phyloP scores from a whole-genome alignment of 1,140 invertebrate species.

The Bactericera cockerelli region DNA sequence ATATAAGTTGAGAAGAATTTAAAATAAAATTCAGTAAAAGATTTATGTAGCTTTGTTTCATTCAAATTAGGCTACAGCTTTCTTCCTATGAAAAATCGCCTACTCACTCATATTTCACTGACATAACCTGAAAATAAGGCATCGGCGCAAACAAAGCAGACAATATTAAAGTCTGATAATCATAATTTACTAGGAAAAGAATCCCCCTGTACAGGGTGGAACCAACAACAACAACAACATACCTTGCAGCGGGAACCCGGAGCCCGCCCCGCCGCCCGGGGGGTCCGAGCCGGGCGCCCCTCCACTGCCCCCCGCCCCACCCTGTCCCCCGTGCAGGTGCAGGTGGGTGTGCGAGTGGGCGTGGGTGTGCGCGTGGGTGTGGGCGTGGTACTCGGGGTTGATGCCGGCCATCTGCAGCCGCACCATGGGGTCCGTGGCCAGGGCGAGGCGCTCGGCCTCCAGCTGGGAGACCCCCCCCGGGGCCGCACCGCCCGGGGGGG shows the following conservation, averaged over 20 bases:
- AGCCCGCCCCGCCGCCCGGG: conserved; percentile 31
- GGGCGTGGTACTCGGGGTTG: conserved; percentile 61
- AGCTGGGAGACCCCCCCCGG: conserved; percentile 20
- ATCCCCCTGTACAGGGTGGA: too few relatives aligned
- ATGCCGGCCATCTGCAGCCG: conserved; percentile 74
- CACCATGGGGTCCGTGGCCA: conserved; percentile 53
- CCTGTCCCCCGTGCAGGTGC: conserved; percentile 70
- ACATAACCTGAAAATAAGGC: too few relatives aligned
- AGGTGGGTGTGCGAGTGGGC: conserved; percentile 56
- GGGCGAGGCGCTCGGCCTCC: conserved; percentile 48
- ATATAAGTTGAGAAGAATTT: too few relatives aligned
- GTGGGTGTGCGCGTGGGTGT: conserved; percentile 73
- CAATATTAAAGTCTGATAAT: too few relatives aligned
- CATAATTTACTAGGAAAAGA: too few relatives aligned
- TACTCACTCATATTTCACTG: too few relatives aligned
- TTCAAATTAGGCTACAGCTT: too few relatives aligned
- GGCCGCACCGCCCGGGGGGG: conserved; percentile 13
- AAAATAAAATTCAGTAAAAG: too few relatives aligned
- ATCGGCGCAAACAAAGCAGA: too few relatives aligned
- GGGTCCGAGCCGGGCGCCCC: conserved; percentile 36
- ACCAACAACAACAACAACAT: conserved; percentile 19
- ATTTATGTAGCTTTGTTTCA: too few relatives aligned
- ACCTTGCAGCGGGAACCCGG: conserved; percentile 45
- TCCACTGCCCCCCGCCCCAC: conserved; percentile 29
- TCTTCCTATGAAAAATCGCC: too few relatives aligned